phyloP scores from a whole-genome alignment of 2,113 vertebrate species.

The Chaetodon auriga region DNA sequence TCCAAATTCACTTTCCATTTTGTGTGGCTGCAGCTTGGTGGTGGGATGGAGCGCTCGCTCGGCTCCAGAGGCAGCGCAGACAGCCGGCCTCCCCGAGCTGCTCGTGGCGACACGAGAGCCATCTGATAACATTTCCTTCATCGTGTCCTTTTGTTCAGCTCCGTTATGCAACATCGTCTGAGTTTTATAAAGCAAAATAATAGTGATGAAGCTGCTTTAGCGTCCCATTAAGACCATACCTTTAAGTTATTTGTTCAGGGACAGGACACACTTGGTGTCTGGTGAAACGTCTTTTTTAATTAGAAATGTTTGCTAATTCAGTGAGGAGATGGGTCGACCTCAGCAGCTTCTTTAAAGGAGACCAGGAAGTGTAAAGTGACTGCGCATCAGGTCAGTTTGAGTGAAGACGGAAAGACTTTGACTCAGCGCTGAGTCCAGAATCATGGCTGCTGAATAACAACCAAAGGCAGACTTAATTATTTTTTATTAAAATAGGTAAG shows the following conservation, averaged over 20 bases:
- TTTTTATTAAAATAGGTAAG: too few relatives aligned
- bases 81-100: not conserved
- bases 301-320: not conserved
- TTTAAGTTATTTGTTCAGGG: not conserved
- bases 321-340: not conserved
- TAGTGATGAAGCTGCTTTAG: not conserved
- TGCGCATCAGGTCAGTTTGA: too few relatives aligned
- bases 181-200: not conserved
- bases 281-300: not conserved
- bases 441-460: not conserved
- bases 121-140: not conserved
- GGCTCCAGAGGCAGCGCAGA: not conserved
- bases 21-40: not conserved
- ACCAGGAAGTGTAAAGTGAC: too few relatives aligned
- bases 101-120: not conserved
- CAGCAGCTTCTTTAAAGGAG: not conserved
- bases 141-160: not conserved
- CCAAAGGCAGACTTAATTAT: not conserved
- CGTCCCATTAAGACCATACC: rapidly evolving
- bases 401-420: too few relatives aligned
- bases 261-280: not conserved
- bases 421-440: too few relatives aligned
- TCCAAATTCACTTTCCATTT: not conserved
- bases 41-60: not conserved
- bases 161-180: not conserved